These are phyloP conservation scores for Megathymus violae DNA, from an alignment of 1,140 invertebrate species.

Conservation along the genomic window DNA sequence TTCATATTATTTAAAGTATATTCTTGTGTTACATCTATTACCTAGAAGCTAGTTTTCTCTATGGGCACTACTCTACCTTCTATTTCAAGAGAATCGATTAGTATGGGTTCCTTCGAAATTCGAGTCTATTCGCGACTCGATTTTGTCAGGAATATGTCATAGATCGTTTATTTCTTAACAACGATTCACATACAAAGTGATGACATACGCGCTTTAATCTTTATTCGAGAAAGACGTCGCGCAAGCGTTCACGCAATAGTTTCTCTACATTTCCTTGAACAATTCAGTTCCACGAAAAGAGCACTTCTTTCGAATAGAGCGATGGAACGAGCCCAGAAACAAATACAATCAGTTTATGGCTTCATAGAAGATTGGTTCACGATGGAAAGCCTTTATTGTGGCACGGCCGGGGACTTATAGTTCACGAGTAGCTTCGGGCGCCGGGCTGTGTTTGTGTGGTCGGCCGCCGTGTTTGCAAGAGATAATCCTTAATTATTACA, in stretches of 20 bases:
- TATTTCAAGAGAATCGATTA: no score
- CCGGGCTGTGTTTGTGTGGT: slow-evolving; percentile 63
- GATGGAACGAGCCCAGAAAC: slow-evolving; percentile 45
- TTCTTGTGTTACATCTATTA: no score
- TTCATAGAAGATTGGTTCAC: slow-evolving; percentile 64
- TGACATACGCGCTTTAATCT: slow-evolving; percentile 17
- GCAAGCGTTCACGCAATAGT: slow-evolving; percentile 10
- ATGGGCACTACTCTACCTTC: no score
- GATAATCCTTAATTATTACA: slow-evolving; percentile 54
- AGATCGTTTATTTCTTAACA: no score
- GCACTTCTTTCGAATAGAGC: slow-evolving; percentile 31
- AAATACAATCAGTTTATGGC: slow-evolving; percentile 65
- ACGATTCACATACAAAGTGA: not conserved
- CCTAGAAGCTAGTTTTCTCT: no score
- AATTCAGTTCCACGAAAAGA: slow-evolving; percentile 7
- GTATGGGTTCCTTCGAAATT: no score
- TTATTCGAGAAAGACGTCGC: slow-evolving; percentile 13
- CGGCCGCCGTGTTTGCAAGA: slow-evolving; percentile 48
- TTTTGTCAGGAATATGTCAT: no score
- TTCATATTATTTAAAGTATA: no score
- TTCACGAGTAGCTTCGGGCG: slow-evolving; percentile 69
- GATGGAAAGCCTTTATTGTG: slow-evolving; percentile 62
- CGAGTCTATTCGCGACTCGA: no score
- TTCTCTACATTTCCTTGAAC: slow-evolving; percentile 13
- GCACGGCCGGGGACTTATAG: slow-evolving; percentile 58